Conservation (phyloP, 92 coral and sea anemone species). For the Chrysogorgia sp. region DNA sequence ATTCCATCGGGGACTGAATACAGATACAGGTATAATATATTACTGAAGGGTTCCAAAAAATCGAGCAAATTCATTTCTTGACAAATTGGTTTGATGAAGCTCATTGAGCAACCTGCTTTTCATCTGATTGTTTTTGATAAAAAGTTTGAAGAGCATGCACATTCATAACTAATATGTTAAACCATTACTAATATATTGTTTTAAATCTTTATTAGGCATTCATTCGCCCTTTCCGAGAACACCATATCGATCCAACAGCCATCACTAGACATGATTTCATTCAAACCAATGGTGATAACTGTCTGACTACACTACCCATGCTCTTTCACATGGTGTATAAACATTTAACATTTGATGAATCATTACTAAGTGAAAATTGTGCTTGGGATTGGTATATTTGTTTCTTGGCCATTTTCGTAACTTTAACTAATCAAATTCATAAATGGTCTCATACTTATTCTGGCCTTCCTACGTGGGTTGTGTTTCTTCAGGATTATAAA, state of each 20-base stretch:
- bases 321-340: constrained; percentile 60
- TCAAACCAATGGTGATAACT: constrained; percentile 97
- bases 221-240: constrained; percentile 95
- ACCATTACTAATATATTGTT: neutral
- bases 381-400: constrained; percentile 74
- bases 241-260: constrained; percentile 97
- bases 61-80: no score
- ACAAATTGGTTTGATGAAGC: no score
- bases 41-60: no score
- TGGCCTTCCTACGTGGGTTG: constrained; percentile 95
- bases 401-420: constrained; percentile 79
- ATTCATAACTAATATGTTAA: no score
- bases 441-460: constrained; percentile 98
- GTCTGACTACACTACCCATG: constrained; percentile 75
- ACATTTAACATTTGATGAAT: constrained; percentile 56
- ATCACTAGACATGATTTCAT: constrained; percentile 92
- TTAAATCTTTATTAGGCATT: constrained; percentile 66
- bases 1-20: no score
- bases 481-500: constrained; percentile 84
- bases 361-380: constrained; percentile 59
- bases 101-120: no score
- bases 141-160: no score
- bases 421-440: constrained; percentile 91
- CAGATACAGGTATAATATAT: no score
- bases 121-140: no score